Evolutionary conservation across 1,140 invertebrate species (phyloP).

Genomic region (Venustaconcha ellipsiformis): DNA sequence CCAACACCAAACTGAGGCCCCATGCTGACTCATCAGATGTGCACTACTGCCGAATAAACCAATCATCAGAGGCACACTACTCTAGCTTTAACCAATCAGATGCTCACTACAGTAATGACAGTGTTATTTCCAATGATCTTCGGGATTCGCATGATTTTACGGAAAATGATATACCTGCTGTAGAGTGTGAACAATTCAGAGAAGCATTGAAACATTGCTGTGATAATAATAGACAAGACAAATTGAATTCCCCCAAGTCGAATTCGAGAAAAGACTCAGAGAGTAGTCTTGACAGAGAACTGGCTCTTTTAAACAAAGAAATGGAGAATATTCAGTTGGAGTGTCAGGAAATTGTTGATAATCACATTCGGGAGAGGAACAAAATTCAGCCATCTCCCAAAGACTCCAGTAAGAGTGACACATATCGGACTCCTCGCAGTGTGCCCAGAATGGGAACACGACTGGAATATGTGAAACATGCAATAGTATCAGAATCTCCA

Average conservation of each 20-base stretch:
- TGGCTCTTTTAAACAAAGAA: constrained; percentile 72
- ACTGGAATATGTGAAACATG: constrained; percentile 66
- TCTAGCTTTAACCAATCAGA: too few species aligned
- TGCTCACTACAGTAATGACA: constrained; percentile 57
- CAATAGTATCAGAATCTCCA: constrained; percentile 18
- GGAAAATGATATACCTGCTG: constrained; percentile 53
- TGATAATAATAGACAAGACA: constrained; percentile 38
- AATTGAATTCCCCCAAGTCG: constrained; percentile 37
- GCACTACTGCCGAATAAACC: too few species aligned
- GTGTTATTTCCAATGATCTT: constrained; percentile 57
- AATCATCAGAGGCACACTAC: too few species aligned
- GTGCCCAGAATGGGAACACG: constrained; percentile 72
- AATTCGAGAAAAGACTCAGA: constrained; percentile 59
- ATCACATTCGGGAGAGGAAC: constrained; percentile 44
- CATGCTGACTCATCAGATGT: too few species aligned
- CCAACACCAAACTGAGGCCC: constrained; percentile 13
- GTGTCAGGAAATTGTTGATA: constrained; percentile 68
- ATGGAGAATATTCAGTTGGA: constrained; percentile 74
- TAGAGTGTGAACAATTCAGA: constrained; percentile 61
- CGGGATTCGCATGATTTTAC: constrained; percentile 14
- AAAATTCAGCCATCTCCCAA: constrained; percentile 39
- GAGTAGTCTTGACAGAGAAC: constrained; percentile 70
- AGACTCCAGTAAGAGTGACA: constrained; percentile 39
- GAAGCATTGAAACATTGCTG: constrained; percentile 59
- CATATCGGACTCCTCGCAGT: constrained; percentile 60